Base-by-base conservation (phyloP, 1,140 invertebrate genomes). In the Proales similis region DNA sequence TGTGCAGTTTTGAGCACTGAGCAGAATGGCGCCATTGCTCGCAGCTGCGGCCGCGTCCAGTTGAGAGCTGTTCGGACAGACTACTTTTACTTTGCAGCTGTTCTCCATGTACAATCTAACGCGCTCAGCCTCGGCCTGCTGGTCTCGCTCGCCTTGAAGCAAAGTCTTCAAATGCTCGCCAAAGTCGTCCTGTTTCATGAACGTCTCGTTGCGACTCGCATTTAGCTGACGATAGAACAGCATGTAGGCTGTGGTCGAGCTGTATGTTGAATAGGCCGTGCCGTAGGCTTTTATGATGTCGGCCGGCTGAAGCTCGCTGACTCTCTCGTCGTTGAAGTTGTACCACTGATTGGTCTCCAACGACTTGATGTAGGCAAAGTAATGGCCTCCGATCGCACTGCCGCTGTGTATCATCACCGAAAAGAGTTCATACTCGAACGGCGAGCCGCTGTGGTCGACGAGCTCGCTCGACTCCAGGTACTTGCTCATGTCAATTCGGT, bases 401-500 rank as follows among this genome's bases (percentile, higher is more conserved):
- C 90, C 90, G 29, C 87, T 88, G 75, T 93, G 90, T 49, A 92
- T 86, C 87, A 92, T 90, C 32, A 92, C 88, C 94, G 33, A 99
- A 79, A 39, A 99, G 92, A 39, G 93, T 93, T 71, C 98, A 93
- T 19, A 99, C 78, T 5, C 90, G 88, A 86, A 74, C 98, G 99
- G 9, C 9, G 7, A 19, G 12, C 12, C 57, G 42, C 7, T 65
- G 85, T 84, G 32, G 88, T 89, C 24, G 85, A 83, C 63, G 79
- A 45, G 33, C 19, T 39, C 64, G 46, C 51, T 65, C 9, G 68
- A 82, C 76, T 93, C 85, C 20, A 95, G 73, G 77, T 88, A 96
- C 57, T 83, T 77, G 67, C 87, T 85, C 66, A 96, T 78, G 74
- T 86, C 83, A 62, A 96, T 84, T 68, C 86, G 82, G 67, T 94